A percentile compares a stretch with the other conserved stretches of the same genome.
Conservation (phyloP, 2,888 invertebrate species). For the Seira sanloemensis region DNA sequence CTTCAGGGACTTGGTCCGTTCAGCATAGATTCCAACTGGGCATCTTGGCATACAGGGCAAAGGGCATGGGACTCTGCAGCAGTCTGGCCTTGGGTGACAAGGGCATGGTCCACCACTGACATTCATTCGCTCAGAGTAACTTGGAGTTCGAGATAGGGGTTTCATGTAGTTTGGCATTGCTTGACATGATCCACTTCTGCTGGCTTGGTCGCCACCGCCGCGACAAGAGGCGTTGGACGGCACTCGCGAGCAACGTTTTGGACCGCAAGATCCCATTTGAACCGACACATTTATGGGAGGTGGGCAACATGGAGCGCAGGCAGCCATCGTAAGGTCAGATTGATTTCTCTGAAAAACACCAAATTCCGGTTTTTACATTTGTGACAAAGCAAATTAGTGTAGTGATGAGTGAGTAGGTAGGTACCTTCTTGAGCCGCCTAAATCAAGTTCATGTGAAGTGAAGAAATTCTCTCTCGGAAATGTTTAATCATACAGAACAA, state of each 20-base stretch:
- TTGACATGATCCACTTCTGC: conserved; percentile 27
- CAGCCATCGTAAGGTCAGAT: conserved; percentile 42
- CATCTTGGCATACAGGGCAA: conserved; percentile 50
- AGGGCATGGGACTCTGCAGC: conserved; percentile 60
- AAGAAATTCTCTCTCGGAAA: too few relatives aligned
- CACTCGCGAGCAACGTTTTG: conserved; percentile 34
- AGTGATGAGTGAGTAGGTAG: too few relatives aligned
- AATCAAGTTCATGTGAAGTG: too few relatives aligned
- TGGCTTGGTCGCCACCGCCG: conserved; percentile 29
- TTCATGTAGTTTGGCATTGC: conserved; percentile 56
- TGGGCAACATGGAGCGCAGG: conserved; percentile 49
- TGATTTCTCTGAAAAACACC: neutral
- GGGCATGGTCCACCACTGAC: conserved; percentile 42
- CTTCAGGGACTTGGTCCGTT: conserved; percentile 47
- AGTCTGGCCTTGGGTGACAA: conserved; percentile 63
- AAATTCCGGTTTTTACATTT: too few relatives aligned
- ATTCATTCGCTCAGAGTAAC: conserved; percentile 45
- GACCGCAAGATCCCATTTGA: conserved; percentile 41
- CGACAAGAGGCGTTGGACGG: conserved; percentile 36
- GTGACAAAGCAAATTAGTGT: too few relatives aligned
- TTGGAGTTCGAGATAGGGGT: conserved; percentile 56
- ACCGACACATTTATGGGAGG: conserved; percentile 48
- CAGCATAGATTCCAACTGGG: conserved; percentile 62
- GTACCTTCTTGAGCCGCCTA: too few relatives aligned
- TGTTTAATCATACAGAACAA: too few relatives aligned